Evolutionary conservation across 2,888 invertebrate genomes (phyloP).

Genomic region (Incurvaria masculella): DNA sequence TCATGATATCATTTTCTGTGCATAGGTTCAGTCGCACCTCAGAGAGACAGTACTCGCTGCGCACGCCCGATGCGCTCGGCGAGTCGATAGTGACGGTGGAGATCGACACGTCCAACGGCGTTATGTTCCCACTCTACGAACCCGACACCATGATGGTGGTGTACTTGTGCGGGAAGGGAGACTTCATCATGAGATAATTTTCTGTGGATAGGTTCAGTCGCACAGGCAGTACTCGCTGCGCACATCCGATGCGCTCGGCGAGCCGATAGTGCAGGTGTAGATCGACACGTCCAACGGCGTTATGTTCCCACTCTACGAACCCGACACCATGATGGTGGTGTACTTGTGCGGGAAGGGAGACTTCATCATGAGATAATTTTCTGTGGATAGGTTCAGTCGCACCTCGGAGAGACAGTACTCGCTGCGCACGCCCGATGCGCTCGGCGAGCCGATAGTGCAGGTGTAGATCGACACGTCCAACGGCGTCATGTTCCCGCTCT

Average conservation of each 20-base stretch:
- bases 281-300: conserved; percentile 95
- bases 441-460: conserved; percentile 86
- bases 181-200: conserved; percentile 95
- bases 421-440: conserved; percentile 84
- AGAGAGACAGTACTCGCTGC: conserved; percentile 94
- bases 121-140: conserved; percentile 96
- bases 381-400: conserved; percentile 96
- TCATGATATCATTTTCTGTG: too few species aligned
- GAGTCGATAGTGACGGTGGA: conserved; percentile 93
- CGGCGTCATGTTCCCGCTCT: conserved; percentile 95
- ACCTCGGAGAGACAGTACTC: conserved; percentile 98
- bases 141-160: conserved; percentile 93
- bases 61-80: conserved; percentile 82
- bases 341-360: conserved; percentile 98
- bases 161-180: conserved; percentile 96
- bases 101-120: conserved; percentile 93
- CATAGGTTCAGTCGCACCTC: conserved; percentile 98
- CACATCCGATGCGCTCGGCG: conserved; percentile 80
- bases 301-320: conserved; percentile 95
- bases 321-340: conserved; percentile 85
- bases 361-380: too few species aligned
- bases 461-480: conserved; percentile 93
- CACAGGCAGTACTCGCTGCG: conserved; percentile 95
- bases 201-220: conserved; percentile 86
- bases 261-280: conserved; percentile 91